Evolutionary conservation across 2,113 vertebrate species (phyloP).

Genomic region (Dendropsophus ebraccatus): DNA sequence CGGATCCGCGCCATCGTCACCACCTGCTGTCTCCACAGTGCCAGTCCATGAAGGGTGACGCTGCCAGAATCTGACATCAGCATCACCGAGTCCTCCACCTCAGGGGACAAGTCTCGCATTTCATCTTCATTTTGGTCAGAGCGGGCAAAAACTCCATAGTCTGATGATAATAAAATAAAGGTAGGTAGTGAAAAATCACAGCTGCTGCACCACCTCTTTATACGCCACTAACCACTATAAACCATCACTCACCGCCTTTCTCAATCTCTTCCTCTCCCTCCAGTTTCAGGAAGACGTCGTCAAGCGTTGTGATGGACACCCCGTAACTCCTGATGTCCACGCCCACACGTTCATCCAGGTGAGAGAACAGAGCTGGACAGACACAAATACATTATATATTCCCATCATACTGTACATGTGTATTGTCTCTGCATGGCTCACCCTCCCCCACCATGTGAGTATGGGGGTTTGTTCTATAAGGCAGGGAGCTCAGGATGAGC

Average conservation of each 20-base stretch:
- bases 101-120: constrained; percentile 62
- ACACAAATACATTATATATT: background rate
- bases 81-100: constrained; percentile 69
- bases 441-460: too few species aligned
- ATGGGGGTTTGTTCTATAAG: background rate
- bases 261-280: background rate
- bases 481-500: background rate
- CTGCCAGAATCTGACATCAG: constrained; percentile 66
- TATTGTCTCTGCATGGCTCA: too few species aligned
- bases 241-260: background rate
- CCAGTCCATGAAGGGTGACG: constrained; percentile 61
- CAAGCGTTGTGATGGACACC: background rate
- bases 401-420: background rate
- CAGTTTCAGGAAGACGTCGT: constrained; percentile 10
- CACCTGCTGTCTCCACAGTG: constrained; percentile 90
- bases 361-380: background rate
- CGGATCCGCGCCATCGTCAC: constrained; percentile 80
- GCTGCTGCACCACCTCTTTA: too few species aligned
- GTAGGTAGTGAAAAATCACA: too few species aligned
- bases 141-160: constrained; percentile 71
- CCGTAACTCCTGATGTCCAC: background rate
- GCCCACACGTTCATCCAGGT: background rate
- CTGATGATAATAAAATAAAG: background rate
- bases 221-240: too few species aligned
- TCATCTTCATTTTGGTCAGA: constrained; percentile 68